Conservation (phyloP, 2,113 vertebrate genomes). For the Motacilla tschutschensis region DNA sequence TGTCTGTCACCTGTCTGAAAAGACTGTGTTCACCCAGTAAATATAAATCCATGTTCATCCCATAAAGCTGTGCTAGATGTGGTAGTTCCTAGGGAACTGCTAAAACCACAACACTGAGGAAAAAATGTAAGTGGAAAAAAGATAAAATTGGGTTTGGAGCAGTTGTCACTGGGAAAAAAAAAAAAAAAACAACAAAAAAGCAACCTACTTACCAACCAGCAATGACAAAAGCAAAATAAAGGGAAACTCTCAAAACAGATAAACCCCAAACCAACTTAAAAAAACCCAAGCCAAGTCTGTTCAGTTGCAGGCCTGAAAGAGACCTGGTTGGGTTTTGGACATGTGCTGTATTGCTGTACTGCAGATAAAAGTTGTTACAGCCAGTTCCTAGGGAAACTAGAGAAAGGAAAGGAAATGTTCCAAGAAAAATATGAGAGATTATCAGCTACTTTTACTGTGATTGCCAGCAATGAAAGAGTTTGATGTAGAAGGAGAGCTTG, state of each 20-base stretch:
- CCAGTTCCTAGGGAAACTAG: constrained; percentile 28
- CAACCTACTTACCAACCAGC: neutral
- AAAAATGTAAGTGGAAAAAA: neutral
- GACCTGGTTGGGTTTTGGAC: neutral
- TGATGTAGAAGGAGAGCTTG: neutral
- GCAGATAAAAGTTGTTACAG: neutral
- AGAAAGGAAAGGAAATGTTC: neutral
- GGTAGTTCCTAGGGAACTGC: neutral
- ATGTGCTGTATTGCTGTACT: neutral
- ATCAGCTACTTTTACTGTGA: neutral
- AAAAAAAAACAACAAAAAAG: neutral
- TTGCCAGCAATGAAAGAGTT: constrained; percentile 1
- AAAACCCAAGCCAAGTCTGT: neutral
- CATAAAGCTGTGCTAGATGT: neutral
- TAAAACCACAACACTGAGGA: neutral
- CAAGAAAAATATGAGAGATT: neutral
- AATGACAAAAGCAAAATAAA: neutral
- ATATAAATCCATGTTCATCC: neutral
- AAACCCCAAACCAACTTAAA: neutral
- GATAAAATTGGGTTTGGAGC: neutral
- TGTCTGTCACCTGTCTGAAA: neutral
- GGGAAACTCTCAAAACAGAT: neutral
- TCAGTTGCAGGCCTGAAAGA: neutral
- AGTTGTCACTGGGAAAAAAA: neutral
- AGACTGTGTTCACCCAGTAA: neutral